phyloP scores from a whole-genome alignment of 2,797 vertebrate species.

The Ptychadena robeensis region DNA sequence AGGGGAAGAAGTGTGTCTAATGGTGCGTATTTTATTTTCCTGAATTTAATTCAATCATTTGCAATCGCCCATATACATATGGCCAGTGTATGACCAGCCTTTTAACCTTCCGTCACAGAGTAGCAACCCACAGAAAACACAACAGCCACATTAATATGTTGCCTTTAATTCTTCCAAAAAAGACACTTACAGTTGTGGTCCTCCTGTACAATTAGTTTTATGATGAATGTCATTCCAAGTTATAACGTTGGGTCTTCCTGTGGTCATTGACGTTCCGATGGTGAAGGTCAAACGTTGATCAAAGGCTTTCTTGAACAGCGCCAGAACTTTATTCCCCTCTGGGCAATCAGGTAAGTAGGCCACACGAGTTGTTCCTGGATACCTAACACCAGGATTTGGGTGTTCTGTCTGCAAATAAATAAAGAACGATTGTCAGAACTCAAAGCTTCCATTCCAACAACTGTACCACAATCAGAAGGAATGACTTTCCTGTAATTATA shows the following conservation, averaged over 20 bases:
- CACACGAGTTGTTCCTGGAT: constrained; percentile 91
- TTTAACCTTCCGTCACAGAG: too few species aligned
- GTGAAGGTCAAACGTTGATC: constrained; percentile 96
- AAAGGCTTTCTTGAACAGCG: constrained; percentile 88
- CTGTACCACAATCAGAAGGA: too few species aligned
- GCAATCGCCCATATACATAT: too few species aligned
- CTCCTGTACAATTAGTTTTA: constrained; percentile 94
- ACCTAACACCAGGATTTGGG: constrained; percentile 90
- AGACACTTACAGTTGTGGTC: constrained; percentile 86
- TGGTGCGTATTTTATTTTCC: too few species aligned
- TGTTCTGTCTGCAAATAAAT: constrained; percentile 82
- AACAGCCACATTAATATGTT: too few species aligned
- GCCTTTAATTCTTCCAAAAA: background rate
- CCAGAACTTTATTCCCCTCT: constrained; percentile 91
- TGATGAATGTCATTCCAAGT: constrained; percentile 98
- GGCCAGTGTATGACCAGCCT: too few species aligned
- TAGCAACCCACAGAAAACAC: too few species aligned
- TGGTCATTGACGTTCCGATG: constrained; percentile 94
- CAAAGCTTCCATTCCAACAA: too few species aligned
- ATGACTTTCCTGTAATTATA: too few species aligned
- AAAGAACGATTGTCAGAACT: background rate
- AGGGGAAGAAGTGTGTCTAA: too few species aligned
- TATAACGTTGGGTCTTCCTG: constrained; percentile 94
- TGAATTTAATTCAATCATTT: too few species aligned
- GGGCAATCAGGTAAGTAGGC: constrained; percentile 95